phyloP scores from a whole-genome alignment of 2,113 vertebrate species.

The Cyanistes caeruleus region DNA sequence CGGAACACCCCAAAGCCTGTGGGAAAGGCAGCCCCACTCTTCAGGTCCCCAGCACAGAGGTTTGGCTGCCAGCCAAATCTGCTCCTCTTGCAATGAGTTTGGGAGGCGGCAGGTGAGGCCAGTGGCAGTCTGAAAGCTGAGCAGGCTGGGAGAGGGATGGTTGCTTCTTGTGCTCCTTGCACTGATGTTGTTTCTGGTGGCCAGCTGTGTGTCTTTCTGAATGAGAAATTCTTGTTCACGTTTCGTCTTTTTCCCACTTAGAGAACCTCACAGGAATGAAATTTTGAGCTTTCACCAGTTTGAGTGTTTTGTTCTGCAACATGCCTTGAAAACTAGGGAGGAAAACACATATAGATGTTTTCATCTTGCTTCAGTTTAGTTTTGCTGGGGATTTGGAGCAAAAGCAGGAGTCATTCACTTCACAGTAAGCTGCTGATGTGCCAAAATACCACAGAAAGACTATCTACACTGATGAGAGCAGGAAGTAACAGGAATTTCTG shows the following conservation, averaged over 20 bases:
- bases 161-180: not conserved
- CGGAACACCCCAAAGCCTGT: accelerated
- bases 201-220: not conserved
- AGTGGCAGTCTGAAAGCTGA: not conserved
- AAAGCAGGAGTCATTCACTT: not conserved
- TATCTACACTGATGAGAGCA: not conserved
- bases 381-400: not conserved
- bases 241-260: not conserved
- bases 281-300: not conserved
- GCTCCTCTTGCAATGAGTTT: not conserved
- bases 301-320: not conserved
- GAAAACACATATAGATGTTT: not conserved
- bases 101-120: not conserved
- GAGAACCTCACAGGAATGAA: not conserved
- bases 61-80: not conserved
- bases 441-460: not conserved
- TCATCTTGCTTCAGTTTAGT: not conserved
- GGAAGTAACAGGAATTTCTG: conserved; percentile 22
- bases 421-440: not conserved
- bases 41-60: not conserved
- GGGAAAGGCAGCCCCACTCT: not conserved
- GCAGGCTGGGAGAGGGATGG: not conserved
- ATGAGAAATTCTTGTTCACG: not conserved
- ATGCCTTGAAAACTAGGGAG: not conserved
- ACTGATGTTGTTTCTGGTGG: not conserved